phyloP scores from a whole-genome alignment of 2,797 vertebrate species.

The Ispidina lecontei region DNA sequence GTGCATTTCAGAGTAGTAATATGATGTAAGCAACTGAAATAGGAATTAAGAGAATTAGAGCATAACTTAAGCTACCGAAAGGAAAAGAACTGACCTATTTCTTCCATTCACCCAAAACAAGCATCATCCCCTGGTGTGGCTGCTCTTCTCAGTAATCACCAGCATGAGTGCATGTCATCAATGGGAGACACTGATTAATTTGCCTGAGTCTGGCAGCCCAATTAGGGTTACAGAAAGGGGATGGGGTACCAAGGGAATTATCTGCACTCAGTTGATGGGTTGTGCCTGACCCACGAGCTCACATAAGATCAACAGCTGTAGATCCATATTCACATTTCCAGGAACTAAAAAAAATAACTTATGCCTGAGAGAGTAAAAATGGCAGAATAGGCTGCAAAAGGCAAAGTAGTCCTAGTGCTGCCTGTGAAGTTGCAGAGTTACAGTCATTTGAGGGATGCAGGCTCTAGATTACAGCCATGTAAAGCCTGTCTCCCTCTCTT shows the following conservation, averaged over 20 bases:
- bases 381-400: not conserved
- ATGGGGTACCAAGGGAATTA: accelerated
- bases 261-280: not conserved
- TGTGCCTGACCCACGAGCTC: not conserved
- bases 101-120: not conserved
- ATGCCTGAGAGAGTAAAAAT: not conserved
- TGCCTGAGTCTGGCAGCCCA: not conserved
- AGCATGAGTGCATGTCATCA: not conserved
- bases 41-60: not conserved
- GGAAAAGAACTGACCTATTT: slow-evolving; percentile 8
- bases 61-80: not conserved
- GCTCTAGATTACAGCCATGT: slow-evolving; percentile 25
- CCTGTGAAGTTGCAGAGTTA: not conserved
- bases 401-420: not conserved
- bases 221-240: not conserved
- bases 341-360: not conserved
- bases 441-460: slow-evolving; percentile 10
- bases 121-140: not conserved
- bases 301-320: not conserved
- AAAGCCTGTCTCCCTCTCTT: slow-evolving; percentile 52
- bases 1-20: not conserved
- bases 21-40: not conserved
- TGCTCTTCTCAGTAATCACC: not conserved
- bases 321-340: not conserved
- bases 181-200: not conserved